Percentiles rank a stretch among this genome's conserved stretches.
These are phyloP conservation scores for Tetrax tetrax DNA, from an alignment of 2,113 vertebrate species.

Conservation along the genomic window DNA sequence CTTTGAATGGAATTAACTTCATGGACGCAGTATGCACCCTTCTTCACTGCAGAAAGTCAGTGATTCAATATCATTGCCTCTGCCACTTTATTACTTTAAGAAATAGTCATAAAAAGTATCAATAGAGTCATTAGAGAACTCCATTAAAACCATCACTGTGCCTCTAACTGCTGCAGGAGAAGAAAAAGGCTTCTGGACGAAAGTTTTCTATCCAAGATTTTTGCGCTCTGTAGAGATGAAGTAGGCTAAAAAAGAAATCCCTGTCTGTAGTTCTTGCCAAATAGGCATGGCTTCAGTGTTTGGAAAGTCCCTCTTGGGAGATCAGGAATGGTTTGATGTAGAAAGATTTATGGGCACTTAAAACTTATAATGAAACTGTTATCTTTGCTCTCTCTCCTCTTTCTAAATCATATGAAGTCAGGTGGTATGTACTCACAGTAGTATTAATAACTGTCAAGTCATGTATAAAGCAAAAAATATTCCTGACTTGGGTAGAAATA, in stretches of 20 bases:
- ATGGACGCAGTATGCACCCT: not conserved
- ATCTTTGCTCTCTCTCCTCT: slow-evolving; percentile 49
- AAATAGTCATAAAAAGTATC: slow-evolving; percentile 44
- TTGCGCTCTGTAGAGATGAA: slow-evolving; percentile 22
- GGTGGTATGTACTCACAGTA: not conserved
- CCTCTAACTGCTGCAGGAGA: not conserved
- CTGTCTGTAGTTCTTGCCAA: slow-evolving; percentile 60
- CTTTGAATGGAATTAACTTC: not conserved
- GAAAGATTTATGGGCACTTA: slow-evolving; percentile 58
- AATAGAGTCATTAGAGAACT: slow-evolving; percentile 38
- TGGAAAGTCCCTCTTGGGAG: slow-evolving; percentile 24
- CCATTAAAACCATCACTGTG: slow-evolving; percentile 39
- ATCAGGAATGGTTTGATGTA: slow-evolving; percentile 29
- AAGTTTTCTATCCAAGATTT: slow-evolving; percentile 26
- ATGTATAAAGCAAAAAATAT: slow-evolving; percentile 8
- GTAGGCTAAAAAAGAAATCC: slow-evolving; percentile 49
- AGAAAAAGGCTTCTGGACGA: slow-evolving; percentile 20
- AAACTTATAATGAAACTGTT: slow-evolving; percentile 58
- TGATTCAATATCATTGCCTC: not conserved
- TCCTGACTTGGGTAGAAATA: not conserved
- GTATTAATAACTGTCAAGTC: slow-evolving; percentile 48
- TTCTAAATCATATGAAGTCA: slow-evolving; percentile 38
- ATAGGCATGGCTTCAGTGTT: slow-evolving; percentile 47
- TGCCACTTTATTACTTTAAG: slow-evolving; percentile 34
- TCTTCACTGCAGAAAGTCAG: not conserved